Conservation (phyloP, 2,797 vertebrate genomes). For the Antennarius maculatus region DNA sequence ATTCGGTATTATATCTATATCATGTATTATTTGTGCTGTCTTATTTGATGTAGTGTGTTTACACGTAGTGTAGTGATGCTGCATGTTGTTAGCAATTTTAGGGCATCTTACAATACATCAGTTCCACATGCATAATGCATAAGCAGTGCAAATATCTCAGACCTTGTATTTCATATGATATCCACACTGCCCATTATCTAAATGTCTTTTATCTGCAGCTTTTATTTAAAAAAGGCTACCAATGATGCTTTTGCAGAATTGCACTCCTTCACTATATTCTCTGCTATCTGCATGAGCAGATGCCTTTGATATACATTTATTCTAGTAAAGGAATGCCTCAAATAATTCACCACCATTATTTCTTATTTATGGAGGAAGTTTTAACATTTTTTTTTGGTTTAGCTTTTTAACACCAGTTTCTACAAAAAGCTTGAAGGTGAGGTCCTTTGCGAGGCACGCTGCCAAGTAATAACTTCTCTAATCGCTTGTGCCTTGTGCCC, state of each 20-base stretch:
- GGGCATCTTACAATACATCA: neutral
- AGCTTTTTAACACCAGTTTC: constrained; percentile 42
- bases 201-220: constrained; percentile 1
- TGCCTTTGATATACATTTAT: constrained; percentile 39
- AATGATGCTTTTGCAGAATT: neutral
- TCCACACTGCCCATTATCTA: neutral
- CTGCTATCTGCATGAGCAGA: neutral
- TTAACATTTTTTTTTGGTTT: constrained; percentile 17
- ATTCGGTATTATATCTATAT: constrained; percentile 25
- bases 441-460: constrained; percentile 41
- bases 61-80: constrained; percentile 2
- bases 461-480: constrained; percentile 61
- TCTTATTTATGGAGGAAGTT: constrained; percentile 20
- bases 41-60: constrained; percentile 35
- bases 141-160: neutral
- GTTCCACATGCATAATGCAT: constrained; percentile 2
- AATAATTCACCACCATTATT: constrained; percentile 18
- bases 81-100: constrained; percentile 12
- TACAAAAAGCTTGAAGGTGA: constrained; percentile 41
- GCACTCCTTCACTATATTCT: neutral
- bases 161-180: neutral
- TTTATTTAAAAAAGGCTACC: neutral
- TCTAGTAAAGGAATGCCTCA: constrained; percentile 35
- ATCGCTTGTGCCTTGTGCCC: constrained; percentile 44
- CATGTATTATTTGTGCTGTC: constrained; percentile 30